Percentiles rank a stretch among this genome's conserved stretches.
These are phyloP conservation scores for Pongo pygmaeus DNA, from an alignment of 2,113 vertebrate genomes.

Conservation along the genomic window DNA sequence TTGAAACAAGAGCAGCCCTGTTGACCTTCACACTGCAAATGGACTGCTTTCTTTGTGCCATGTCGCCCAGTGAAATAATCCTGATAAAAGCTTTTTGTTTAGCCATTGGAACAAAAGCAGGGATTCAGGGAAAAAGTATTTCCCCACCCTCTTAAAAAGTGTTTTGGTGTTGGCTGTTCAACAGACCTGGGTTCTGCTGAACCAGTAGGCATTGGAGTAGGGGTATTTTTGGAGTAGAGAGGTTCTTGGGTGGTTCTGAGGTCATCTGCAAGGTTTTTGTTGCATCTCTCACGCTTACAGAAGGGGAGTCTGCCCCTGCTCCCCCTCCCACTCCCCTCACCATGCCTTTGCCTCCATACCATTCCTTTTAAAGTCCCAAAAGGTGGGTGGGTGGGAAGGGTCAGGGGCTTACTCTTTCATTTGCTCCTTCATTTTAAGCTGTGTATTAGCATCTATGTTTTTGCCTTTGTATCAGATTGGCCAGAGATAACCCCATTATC, in stretches of 20 bases:
- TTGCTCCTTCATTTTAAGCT: not conserved
- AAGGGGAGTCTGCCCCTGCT: not conserved
- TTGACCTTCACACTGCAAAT: not conserved
- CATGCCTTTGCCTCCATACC: not conserved
- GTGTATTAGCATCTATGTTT: not conserved
- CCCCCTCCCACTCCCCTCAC: accelerated
- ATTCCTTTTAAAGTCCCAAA: not conserved
- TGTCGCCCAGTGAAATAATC: not conserved
- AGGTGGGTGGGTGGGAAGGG: not conserved
- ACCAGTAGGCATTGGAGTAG: not conserved
- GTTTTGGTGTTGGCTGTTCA: not conserved
- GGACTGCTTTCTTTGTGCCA: not conserved
- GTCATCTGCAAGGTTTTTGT: not conserved
- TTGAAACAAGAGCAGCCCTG: not conserved
- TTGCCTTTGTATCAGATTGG: not conserved
- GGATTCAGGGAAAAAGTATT: not conserved
- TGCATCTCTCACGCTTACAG: not conserved
- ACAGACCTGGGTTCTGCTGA: not conserved
- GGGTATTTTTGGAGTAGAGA: not conserved
- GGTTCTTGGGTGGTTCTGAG: not conserved
- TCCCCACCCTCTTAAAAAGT: not conserved
- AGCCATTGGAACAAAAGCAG: not conserved
- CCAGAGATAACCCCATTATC: not conserved
- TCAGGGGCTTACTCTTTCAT: not conserved
- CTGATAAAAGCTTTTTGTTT: conserved; percentile 23